Percentiles rank a stretch among this genome's conserved stretches.
Evolutionary conservation across 2,888 invertebrate species (phyloP).

Genomic region (Tolmerus cingulatus): DNA sequence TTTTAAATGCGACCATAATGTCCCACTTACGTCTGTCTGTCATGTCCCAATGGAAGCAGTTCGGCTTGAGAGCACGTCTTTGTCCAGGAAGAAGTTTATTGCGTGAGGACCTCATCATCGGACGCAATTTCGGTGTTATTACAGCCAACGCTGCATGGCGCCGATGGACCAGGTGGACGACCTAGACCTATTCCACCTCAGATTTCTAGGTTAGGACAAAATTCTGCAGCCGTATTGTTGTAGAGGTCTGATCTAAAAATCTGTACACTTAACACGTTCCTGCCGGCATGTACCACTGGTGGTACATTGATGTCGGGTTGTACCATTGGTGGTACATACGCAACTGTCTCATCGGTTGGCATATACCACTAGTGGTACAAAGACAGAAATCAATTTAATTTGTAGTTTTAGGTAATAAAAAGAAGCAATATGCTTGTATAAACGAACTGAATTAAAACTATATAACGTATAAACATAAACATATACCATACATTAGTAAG

Average conservation of each 20-base stretch:
- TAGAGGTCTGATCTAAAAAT: not conserved
- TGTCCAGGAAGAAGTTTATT: not conserved
- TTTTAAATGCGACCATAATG: constrained; percentile 28
- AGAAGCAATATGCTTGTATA: too few species aligned
- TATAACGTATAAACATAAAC: too few species aligned
- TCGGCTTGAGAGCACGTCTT: not conserved
- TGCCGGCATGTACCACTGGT: not conserved
- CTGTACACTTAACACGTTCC: too few species aligned
- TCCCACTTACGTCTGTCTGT: constrained; percentile 24
- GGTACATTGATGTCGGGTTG: not conserved
- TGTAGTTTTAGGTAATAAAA: too few species aligned
- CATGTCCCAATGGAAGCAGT: not conserved
- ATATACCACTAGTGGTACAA: too few species aligned
- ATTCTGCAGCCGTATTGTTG: too few species aligned
- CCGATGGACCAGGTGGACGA: not conserved
- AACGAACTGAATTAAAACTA: too few species aligned
- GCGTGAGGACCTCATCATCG: not conserved
- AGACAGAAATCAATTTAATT: too few species aligned
- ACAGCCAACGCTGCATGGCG: not conserved
- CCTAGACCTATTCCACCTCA: not conserved
- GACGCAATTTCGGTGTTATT: not conserved
- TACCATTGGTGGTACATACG: too few species aligned
- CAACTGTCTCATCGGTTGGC: too few species aligned
- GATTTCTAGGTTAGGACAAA: not conserved
- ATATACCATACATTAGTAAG: too few species aligned